phyloP scores from a whole-genome alignment of 2,113 vertebrate species.

The Platycercus adscitus region DNA sequence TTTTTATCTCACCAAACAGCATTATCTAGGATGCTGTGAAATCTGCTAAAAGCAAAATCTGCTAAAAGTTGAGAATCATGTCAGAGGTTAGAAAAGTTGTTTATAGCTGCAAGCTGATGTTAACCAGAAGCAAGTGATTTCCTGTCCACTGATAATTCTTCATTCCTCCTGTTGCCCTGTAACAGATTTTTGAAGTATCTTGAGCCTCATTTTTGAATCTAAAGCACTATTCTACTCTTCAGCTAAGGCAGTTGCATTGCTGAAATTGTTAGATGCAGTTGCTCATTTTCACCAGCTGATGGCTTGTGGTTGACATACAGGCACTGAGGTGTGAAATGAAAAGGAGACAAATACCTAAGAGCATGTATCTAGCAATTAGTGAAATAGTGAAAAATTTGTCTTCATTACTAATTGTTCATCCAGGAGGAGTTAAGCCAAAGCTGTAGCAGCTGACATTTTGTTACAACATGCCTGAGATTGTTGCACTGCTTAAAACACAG shows the following conservation, averaged over 20 bases:
- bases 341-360: neutral
- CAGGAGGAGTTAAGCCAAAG: neutral
- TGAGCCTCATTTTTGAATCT: neutral
- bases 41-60: neutral
- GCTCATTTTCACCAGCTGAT: constrained; percentile 52
- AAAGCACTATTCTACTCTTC: neutral
- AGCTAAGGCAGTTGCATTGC: neutral
- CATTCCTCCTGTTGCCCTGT: neutral
- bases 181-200: neutral
- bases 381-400: neutral
- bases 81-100: neutral
- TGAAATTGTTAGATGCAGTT: constrained; percentile 28
- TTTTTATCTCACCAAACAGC: neutral
- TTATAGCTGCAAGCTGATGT: neutral
- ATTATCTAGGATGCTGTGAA: neutral
- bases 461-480: neutral
- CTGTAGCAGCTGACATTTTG: neutral
- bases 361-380: neutral
- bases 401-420: neutral
- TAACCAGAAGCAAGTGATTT: neutral
- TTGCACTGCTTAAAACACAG: neutral
- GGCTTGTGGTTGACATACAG: constrained; percentile 10
- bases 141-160: neutral
- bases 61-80: neutral
- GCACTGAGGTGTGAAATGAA: neutral